These are phyloP conservation scores for Silurus glanis DNA, from an alignment of 2,113 vertebrate genomes.

Conservation along the genomic window DNA sequence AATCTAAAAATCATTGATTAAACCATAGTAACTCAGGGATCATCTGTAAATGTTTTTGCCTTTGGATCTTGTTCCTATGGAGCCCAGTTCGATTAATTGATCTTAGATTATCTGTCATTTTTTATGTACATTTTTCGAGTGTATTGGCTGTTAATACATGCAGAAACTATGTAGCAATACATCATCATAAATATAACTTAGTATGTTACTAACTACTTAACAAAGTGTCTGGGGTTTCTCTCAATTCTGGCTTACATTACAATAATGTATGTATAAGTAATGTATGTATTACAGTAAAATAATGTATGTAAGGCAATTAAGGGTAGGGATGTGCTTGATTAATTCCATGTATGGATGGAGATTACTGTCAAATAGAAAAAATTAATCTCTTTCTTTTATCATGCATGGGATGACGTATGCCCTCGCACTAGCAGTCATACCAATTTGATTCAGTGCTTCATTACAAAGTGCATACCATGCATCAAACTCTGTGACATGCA, in stretches of 20 bases:
- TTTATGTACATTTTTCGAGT: background rate
- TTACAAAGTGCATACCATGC: slow-evolving; percentile 15
- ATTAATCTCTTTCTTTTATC: background rate
- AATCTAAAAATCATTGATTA: too few species aligned
- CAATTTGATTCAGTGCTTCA: background rate
- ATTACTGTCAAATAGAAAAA: background rate
- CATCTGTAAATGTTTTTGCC: background rate
- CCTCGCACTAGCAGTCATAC: background rate
- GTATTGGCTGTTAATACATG: background rate
- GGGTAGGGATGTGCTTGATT: background rate
- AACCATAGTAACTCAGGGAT: too few species aligned
- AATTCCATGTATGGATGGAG: background rate
- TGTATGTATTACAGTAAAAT: too few species aligned
- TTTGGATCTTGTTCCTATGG: background rate
- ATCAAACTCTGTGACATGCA: background rate
- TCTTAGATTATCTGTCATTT: background rate
- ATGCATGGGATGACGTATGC: background rate
- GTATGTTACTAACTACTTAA: background rate
- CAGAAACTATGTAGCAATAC: background rate
- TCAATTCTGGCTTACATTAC: background rate
- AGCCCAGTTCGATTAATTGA: background rate
- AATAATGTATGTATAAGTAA: background rate
- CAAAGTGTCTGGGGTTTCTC: background rate
- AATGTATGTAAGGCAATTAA: background rate
- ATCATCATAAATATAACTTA: background rate